Evolutionary conservation across 2,113 vertebrate genomes (phyloP), one percentile per base, ranked within the genome.

Genomic region (Cochlearius cochlearius): DNA sequence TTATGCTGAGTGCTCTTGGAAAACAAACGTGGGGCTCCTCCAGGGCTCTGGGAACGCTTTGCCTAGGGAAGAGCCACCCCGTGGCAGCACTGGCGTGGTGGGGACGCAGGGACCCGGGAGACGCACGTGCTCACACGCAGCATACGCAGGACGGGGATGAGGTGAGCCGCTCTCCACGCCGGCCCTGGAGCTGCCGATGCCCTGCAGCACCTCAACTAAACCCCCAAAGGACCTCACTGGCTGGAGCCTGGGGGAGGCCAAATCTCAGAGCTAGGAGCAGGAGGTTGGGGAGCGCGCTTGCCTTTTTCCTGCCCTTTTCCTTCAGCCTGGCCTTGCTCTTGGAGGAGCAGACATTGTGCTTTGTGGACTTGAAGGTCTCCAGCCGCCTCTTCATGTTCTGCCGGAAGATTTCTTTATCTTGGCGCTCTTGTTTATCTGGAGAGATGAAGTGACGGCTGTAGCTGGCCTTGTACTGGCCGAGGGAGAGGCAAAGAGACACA

Each of bases 391-490:
- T 99, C 99, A 99, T 99, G 98, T 99, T 99, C 97, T 99, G 99
- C 97, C 99, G 99, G 96, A 99, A 99, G 93, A 99, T 98, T 96
- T 99, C 99, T 62, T 99, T 98, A 88, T 99, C 99, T 98, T 99
- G 99, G 22, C 99, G 98, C 94, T 99, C 99, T 97, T 99, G 98
- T 36, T 98, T 99, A 26, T 99, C 98, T 95, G 98, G 98, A 52
- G 98, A 98, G 98, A 99, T 99, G 98, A 99, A 99, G 98, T 99
- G 99, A 55, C 99, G 99, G 96, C 99, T 99, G 97, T 99, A 99
- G 98, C 99, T 99, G 90, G 99, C 98, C 97, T 99, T 99, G 91
- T 99, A 99, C 99, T 99, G 95, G 97, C 75, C 97, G 93, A 97
- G 77, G 93, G 80, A 94, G 94, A 96, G 97, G 93, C 83, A 95